A percentile compares a stretch with the other conserved stretches of the same genome.
These are phyloP conservation scores for Tragelaphus imberbis DNA, from an alignment of 2,113 vertebrate genomes.

Conservation along the genomic window DNA sequence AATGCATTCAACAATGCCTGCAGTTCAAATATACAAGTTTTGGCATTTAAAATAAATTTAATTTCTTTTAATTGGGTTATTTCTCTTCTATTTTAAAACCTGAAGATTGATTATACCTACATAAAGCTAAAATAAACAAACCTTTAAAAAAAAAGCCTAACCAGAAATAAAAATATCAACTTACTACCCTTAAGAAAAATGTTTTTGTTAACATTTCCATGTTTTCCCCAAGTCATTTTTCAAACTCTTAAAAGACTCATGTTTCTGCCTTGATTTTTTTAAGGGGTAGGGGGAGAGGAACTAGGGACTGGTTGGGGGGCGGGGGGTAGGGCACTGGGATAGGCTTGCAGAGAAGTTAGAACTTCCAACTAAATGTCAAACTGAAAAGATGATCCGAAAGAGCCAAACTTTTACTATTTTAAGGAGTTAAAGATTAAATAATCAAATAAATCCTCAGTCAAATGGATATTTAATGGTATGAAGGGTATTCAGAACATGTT, in stretches of 20 bases:
- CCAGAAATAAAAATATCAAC: not conserved
- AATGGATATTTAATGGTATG: not conserved
- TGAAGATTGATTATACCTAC: not conserved
- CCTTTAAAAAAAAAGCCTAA: not conserved
- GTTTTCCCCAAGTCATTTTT: not conserved
- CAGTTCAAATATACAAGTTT: not conserved
- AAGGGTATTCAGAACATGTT: not conserved
- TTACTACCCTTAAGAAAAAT: not conserved
- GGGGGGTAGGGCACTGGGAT: not conserved
- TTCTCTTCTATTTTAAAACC: constrained; percentile 19
- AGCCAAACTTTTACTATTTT: constrained; percentile 1
- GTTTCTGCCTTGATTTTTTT: not conserved
- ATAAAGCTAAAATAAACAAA: constrained; percentile 2
- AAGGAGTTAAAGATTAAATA: not conserved
- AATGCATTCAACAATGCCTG: not conserved
- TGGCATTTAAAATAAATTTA: not conserved
- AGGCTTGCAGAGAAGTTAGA: not conserved
- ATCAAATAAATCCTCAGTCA: constrained; percentile 9
- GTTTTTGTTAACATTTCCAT: not conserved
- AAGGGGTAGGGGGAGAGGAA: not conserved
- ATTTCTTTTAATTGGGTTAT: not conserved
- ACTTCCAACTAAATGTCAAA: not conserved
- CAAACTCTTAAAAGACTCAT: not conserved
- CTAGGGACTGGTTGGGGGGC: not conserved
- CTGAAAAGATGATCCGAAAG: not conserved